A percentile compares a stretch with the other conserved stretches of the same genome.
These are phyloP conservation scores for Gadopsis marmoratus DNA, from an alignment of 2,797 vertebrate genomes.

Conservation along the genomic window DNA sequence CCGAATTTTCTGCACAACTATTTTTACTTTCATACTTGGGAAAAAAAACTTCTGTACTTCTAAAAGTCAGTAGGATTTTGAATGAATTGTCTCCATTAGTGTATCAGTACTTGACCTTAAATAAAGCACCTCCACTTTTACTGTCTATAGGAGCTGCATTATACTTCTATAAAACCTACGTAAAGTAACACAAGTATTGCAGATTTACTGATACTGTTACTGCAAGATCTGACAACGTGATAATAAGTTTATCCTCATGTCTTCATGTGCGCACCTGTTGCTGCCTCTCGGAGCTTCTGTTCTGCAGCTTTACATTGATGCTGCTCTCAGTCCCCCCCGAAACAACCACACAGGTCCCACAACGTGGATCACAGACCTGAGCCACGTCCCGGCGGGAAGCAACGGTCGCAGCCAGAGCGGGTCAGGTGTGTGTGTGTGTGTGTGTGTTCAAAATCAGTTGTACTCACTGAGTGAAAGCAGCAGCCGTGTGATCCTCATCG, in stretches of 20 bases:
- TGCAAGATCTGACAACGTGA: not conserved
- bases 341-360: not conserved
- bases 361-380: too few relatives aligned
- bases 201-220: not conserved
- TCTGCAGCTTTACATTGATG: not conserved
- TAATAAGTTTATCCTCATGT: too few relatives aligned
- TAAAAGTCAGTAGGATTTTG: not conserved
- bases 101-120: not conserved
- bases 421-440: too few relatives aligned
- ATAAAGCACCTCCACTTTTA: not conserved
- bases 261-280: conserved; percentile 21
- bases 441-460: not conserved
- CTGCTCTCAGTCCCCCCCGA: too few relatives aligned
- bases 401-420: too few relatives aligned
- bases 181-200: not conserved
- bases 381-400: too few relatives aligned
- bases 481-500: conserved; percentile 66
- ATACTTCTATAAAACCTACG: not conserved
- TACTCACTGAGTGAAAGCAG: conserved; percentile 79
- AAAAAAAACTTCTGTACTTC: not conserved
- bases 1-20: too few relatives aligned
- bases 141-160: not conserved
- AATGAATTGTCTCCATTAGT: not conserved
- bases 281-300: not conserved
- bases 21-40: not conserved